These are phyloP conservation scores for Glossophaga mutica DNA, from an alignment of 2,797 vertebrate species.

Conservation along the genomic window DNA sequence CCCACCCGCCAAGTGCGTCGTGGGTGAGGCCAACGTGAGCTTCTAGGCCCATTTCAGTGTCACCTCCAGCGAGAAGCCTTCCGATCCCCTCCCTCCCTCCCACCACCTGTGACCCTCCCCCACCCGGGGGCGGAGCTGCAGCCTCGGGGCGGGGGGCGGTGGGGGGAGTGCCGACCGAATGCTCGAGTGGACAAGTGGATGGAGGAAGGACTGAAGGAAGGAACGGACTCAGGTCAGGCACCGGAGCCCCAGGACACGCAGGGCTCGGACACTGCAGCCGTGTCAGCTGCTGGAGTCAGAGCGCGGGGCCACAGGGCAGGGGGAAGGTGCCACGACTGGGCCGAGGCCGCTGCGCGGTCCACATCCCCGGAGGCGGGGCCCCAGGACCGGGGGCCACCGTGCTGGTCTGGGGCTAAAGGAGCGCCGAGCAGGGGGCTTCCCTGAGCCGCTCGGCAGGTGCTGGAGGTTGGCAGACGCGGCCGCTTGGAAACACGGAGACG, in stretches of 20 bases:
- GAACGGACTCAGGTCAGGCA: too few relatives aligned
- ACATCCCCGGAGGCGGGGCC: too few relatives aligned
- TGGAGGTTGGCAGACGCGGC: not conserved
- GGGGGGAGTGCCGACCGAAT: rapidly evolving
- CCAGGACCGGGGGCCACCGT: not conserved
- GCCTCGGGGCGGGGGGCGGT: too few relatives aligned
- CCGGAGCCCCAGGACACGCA: rapidly evolving
- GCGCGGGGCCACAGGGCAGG: not conserved
- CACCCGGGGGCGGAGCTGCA: not conserved
- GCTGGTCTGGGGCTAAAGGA: not conserved
- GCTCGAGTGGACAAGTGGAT: rapidly evolving
- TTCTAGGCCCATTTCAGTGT: not conserved
- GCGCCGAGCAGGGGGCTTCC: rapidly evolving
- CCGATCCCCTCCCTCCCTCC: too few relatives aligned
- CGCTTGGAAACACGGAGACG: not conserved
- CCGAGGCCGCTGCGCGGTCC: rapidly evolving
- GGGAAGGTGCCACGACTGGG: not conserved
- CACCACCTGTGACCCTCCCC: not conserved
- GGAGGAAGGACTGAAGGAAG: too few relatives aligned
- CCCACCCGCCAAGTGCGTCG: not conserved
- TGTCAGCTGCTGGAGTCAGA: not conserved
- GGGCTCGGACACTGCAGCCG: not conserved
- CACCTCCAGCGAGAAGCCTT: not conserved
- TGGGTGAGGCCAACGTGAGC: not conserved
- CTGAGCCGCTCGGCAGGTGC: rapidly evolving